These are phyloP conservation scores for Holacanthus passer DNA, from an alignment of 2,113 vertebrate genomes.

Conservation along the genomic window DNA sequence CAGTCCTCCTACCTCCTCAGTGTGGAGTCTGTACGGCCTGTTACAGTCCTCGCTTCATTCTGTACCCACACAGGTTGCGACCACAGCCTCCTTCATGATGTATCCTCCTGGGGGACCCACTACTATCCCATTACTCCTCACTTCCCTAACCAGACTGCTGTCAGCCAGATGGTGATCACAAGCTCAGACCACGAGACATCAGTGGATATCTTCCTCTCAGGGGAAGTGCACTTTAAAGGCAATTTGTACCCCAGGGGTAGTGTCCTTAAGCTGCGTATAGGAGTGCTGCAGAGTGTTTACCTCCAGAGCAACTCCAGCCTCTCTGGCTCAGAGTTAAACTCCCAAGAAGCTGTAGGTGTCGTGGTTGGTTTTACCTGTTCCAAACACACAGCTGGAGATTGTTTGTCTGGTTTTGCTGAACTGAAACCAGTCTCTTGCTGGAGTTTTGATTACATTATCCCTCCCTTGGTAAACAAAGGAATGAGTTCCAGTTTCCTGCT, in stretches of 20 bases:
- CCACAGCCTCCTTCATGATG: constrained; percentile 46
- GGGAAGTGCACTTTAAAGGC: constrained; percentile 36
- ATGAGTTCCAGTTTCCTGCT: constrained; percentile 44
- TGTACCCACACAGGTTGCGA: constrained; percentile 44
- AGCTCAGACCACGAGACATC: constrained; percentile 34
- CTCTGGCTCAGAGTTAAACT: constrained; percentile 53
- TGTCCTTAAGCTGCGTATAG: constrained; percentile 30
- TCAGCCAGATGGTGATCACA: constrained; percentile 54
- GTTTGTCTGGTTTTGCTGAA: constrained; percentile 40
- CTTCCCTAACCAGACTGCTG: constrained; percentile 31
- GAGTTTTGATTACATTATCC: constrained; percentile 50
- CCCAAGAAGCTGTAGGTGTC: constrained; percentile 40
- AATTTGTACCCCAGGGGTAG: constrained; percentile 15
- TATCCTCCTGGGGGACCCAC: constrained; percentile 49
- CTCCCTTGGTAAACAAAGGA: constrained; percentile 45
- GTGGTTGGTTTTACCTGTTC: constrained; percentile 48
- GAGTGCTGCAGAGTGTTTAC: constrained; percentile 36
- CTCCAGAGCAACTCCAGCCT: constrained; percentile 51
- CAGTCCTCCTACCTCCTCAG: constrained; percentile 32
- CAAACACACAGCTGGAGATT: neutral
- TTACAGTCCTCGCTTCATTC: constrained; percentile 32
- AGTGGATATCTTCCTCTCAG: constrained; percentile 36
- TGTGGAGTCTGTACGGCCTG: constrained; percentile 20
- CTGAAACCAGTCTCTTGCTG: constrained; percentile 44
- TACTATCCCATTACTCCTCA: constrained; percentile 44